Conservation (phyloP, 2,888 invertebrate genomes). For the Achlya flavicornis region DNA sequence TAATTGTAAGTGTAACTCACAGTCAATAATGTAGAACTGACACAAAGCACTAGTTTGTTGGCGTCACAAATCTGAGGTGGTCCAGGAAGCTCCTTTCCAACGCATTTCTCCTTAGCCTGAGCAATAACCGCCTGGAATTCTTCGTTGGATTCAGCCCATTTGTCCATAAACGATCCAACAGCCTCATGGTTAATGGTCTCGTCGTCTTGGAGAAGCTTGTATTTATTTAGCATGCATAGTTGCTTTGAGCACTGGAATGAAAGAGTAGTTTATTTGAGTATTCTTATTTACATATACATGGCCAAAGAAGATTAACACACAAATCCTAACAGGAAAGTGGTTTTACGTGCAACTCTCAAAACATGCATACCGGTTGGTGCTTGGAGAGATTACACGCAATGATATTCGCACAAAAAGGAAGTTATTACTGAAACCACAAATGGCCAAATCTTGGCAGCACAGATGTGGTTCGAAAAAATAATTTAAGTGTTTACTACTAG, state of each 20-base stretch:
- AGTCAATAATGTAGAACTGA: constrained; percentile 45
- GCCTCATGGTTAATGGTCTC: constrained; percentile 50
- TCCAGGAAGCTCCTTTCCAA: constrained; percentile 45
- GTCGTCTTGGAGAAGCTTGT: constrained; percentile 51
- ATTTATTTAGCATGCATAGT: constrained; percentile 55
- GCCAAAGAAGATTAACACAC: no score
- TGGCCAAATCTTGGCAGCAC: no score
- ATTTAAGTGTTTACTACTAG: no score
- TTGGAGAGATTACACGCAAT: no score
- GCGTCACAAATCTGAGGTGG: constrained; percentile 57
- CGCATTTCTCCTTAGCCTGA: constrained; percentile 49
- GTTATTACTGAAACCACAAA: no score
- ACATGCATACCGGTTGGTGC: no score
- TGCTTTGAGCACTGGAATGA: constrained; percentile 60
- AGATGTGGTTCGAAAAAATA: no score
- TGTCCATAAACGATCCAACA: constrained; percentile 41
- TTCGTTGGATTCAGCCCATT: constrained; percentile 46
- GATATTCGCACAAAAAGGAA: no score
- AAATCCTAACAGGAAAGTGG: no score
- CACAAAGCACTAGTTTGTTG: constrained; percentile 57
- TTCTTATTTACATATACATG: no score
- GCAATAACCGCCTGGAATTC: constrained; percentile 48
- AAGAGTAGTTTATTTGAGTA: constrained; percentile 9
- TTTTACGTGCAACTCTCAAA: no score
- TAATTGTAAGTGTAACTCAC: constrained; percentile 41